Evolutionary conservation across 2,797 vertebrate species (phyloP).

Genomic region (Squalus acanthias): DNA sequence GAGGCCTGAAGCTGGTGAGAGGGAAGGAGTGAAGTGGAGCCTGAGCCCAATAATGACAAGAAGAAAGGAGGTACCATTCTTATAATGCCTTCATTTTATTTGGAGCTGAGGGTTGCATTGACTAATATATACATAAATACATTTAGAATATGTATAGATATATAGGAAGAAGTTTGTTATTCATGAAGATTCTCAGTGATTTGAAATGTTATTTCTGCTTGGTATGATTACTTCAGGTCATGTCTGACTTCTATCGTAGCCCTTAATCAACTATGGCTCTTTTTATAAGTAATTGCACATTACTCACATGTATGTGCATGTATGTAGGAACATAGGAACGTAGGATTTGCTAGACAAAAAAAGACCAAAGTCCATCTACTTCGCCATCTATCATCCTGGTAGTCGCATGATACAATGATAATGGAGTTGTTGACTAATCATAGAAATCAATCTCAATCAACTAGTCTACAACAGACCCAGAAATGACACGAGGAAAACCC

Average conservation of each 20-base stretch:
- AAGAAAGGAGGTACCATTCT: background rate
- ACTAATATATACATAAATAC: background rate
- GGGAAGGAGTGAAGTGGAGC: background rate
- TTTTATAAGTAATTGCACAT: background rate
- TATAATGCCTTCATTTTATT: background rate
- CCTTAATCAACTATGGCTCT: background rate
- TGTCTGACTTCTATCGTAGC: background rate
- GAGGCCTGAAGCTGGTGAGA: background rate
- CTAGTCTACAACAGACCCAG: background rate
- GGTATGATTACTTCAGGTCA: background rate
- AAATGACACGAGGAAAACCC: background rate
- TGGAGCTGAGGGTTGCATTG: background rate
- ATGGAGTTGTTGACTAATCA: background rate
- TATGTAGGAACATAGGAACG: background rate
- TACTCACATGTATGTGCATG: background rate
- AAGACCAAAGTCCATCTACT: background rate
- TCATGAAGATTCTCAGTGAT: background rate
- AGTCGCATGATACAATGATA: background rate
- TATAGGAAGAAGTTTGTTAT: background rate
- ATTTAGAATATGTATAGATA: background rate
- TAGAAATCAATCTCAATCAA: background rate
- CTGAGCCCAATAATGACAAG: background rate
- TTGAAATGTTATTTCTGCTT: background rate
- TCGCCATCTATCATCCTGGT: background rate
- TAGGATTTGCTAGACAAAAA: background rate